These are phyloP conservation scores for Illadopsis cleaveri DNA, from an alignment of 2,113 vertebrate species.

Conservation along the genomic window DNA sequence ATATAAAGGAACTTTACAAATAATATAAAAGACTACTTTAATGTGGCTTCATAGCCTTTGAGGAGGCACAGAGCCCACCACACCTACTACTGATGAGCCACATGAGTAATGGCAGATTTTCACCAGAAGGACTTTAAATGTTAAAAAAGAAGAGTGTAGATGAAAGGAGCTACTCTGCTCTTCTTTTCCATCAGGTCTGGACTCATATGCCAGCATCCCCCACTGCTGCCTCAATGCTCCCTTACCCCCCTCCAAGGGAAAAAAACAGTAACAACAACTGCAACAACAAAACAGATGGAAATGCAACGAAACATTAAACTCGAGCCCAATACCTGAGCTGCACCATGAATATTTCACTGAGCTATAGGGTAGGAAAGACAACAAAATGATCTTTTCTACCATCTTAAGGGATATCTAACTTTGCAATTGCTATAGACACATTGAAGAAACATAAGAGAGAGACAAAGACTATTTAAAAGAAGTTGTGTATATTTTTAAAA, in stretches of 20 bases:
- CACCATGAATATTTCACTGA: conserved; percentile 43
- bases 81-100: not conserved
- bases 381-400: conserved; percentile 1
- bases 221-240: not conserved
- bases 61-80: not conserved
- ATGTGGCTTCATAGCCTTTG: conserved; percentile 25
- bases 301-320: conserved; percentile 56
- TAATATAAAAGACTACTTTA: conserved; percentile 32
- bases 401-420: not conserved
- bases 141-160: not conserved
- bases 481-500: conserved; percentile 14
- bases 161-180: not conserved
- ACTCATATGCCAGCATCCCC: not conserved
- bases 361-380: conserved; percentile 6
- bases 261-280: not conserved
- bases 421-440: not conserved
- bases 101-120: conserved; percentile 17
- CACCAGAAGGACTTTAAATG: not conserved
- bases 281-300: conserved; percentile 8
- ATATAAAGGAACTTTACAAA: not conserved
- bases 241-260: not conserved
- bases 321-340: not conserved
- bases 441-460: not conserved
- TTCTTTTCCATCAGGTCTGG: not conserved
- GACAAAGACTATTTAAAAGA: not conserved